Percentiles rank a stretch among this genome's conserved stretches.
Evolutionary conservation across 2,888 invertebrate species (phyloP).

Genomic region (Pedicia rivosa): DNA sequence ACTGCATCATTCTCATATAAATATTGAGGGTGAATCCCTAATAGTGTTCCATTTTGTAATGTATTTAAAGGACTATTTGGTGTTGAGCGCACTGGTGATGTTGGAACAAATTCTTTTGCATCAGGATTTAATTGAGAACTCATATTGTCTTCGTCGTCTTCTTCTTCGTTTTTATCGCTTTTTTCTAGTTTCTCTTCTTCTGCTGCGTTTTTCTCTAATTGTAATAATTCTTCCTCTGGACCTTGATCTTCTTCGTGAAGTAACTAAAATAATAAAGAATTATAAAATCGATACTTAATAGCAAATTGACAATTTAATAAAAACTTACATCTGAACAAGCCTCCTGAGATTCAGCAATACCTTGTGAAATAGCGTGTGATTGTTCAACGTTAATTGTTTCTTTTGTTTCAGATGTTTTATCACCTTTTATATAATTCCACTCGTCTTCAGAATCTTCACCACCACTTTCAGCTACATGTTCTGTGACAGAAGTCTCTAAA

Average conservation of each 20-base stretch:
- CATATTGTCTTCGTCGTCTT: constrained; percentile 34
- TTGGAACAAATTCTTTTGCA: constrained; percentile 70
- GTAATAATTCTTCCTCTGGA: constrained; percentile 2
- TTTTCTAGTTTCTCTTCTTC: constrained; percentile 3
- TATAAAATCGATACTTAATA: not conserved
- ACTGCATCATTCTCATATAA: constrained; percentile 23
- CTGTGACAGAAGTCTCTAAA: constrained; percentile 4
- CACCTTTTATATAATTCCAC: constrained; percentile 68
- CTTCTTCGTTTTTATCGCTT: constrained; percentile 1
- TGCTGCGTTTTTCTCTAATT: not conserved
- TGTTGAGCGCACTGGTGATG: constrained; percentile 34
- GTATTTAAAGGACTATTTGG: constrained; percentile 5
- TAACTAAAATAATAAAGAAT: constrained; percentile 1
- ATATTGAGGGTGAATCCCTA: constrained; percentile 7
- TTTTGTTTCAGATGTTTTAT: constrained; percentile 26
- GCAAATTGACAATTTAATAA: constrained; percentile 2
- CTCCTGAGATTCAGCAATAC: constrained; percentile 14
- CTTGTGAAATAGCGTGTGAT: constrained; percentile 10
- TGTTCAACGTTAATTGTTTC: constrained; percentile 11
- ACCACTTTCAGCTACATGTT: constrained; percentile 5
- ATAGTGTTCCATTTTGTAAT: not conserved
- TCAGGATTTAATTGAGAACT: constrained; percentile 71
- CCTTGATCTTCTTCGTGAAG: constrained; percentile 1
- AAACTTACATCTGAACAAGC: constrained; percentile 9
- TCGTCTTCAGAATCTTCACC: constrained; percentile 52